Evolutionary conservation across 2,113 vertebrate genomes (phyloP), one percentile per base, ranked within the genome.

Genomic region (Uria aalge): DNA sequence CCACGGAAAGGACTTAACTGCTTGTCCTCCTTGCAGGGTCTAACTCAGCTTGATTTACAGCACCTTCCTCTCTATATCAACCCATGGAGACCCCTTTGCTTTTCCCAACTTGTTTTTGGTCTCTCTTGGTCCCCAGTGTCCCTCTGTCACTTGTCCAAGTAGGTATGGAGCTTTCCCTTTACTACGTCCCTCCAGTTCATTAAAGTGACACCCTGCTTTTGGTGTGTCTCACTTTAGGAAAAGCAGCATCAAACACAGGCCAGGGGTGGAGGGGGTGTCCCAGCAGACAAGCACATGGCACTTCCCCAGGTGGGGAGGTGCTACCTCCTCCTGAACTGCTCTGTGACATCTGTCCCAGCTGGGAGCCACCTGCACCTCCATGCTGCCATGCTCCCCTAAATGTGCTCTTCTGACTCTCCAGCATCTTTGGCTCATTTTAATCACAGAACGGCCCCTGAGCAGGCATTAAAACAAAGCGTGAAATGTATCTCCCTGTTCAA

Each of bases 321-420:
- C 14, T 40, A 55, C 21, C 55, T 64, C 41, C n/a, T 69, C 7
- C 59, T 38, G 40, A 57, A 19, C 56, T 69, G 18, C 66, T 69
- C 71, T 41, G 27, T n/a, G 45, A 12, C 52, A 34, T 11, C 27
- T 5, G 1, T 40, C 24, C 64, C 62, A 36, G 41, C 41, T 3
- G 0, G 57, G 43, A 63, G 32, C 30, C 16, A 2, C 59, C 27
- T 73, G 43, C 21, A 74, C 5, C 18, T 11, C 26, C 4, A 0
- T 85, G 30, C 26, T 84, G n/a, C 64, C 0, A 0, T 50, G 22
- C 8, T 82, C 11, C 11, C 16, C 19, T 3, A 57, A 0, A 34
- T 36, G n/a, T 45, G 8, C 11, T 88, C 53, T 72, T 83, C 56
- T 45, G 72, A 11, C 12, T 75, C n/a, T 24, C 15, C 67, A 85